Evolutionary conservation across 2,888 invertebrate genomes (phyloP).

Genomic region (Homarus gammarus): DNA sequence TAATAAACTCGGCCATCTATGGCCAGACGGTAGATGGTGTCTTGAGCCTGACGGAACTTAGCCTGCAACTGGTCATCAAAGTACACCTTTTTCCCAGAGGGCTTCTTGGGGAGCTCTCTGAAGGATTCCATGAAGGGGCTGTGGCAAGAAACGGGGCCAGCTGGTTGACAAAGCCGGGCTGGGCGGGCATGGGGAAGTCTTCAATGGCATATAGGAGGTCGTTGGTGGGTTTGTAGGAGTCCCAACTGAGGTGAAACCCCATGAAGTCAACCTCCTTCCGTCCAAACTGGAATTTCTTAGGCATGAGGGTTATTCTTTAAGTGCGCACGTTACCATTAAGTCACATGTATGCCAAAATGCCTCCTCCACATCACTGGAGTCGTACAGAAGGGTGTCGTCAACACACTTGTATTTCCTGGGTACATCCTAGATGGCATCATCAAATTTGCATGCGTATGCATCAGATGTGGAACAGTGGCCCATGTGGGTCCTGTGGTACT

Average conservation of each 20-base stretch:
- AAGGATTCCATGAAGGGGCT: not conserved
- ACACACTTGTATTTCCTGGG: no score
- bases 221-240: no score
- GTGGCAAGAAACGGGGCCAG: no score
- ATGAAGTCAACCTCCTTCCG: not conserved
- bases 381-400: no score
- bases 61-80: no score
- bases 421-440: not conserved
- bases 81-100: no score
- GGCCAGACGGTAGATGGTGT: slow-evolving; percentile 9
- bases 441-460: slow-evolving; percentile 29
- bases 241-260: not conserved
- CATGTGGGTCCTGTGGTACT: slow-evolving; percentile 8
- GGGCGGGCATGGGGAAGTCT: no score
- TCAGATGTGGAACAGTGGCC: slow-evolving; percentile 8
- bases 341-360: slow-evolving; percentile 20
- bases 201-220: not conserved
- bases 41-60: no score
- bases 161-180: no score
- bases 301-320: not conserved
- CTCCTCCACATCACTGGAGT: not conserved
- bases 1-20: not conserved
- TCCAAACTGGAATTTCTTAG: not conserved
- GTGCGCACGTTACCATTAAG: no score
- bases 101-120: no score